Evolutionary conservation across 2,113 vertebrate species (phyloP).

Genomic region (Calidris pygmaea): DNA sequence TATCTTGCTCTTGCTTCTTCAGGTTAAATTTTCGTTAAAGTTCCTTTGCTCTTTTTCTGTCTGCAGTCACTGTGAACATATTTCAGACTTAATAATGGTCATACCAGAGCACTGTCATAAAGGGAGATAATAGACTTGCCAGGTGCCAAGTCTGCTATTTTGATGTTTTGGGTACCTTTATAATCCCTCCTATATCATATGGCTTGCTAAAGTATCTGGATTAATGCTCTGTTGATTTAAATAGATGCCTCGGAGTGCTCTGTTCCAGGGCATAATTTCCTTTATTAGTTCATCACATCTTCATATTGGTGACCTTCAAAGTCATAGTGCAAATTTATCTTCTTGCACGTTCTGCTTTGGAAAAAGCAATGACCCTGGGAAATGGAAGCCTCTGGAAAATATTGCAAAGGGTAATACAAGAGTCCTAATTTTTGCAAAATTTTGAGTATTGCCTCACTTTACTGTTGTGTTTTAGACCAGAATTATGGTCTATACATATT

Average conservation of each 20-base stretch:
- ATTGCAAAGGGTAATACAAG: background rate
- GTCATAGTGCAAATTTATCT: slow-evolving; percentile 15
- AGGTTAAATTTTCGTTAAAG: slow-evolving; percentile 20
- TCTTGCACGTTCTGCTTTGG: background rate
- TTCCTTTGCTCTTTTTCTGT: background rate
- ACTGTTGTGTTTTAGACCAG: background rate
- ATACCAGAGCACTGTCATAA: slow-evolving; percentile 12
- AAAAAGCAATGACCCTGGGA: background rate
- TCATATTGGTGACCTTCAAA: slow-evolving; percentile 40
- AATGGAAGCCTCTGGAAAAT: background rate
- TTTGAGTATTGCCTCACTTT: background rate
- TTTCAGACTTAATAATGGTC: slow-evolving; percentile 22
- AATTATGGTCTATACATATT: background rate
- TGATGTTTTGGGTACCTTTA: slow-evolving; percentile 4
- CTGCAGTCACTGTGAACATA: background rate
- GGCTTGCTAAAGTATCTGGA: background rate
- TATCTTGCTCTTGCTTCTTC: background rate
- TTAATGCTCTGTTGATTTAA: slow-evolving; percentile 48
- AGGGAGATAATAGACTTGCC: background rate
- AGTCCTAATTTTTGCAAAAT: background rate
- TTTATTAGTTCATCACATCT: slow-evolving; percentile 50
- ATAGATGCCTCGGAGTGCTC: slow-evolving; percentile 23
- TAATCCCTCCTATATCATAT: background rate
- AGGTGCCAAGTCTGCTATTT: slow-evolving; percentile 1
- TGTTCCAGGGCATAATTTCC: slow-evolving; percentile 21